Conservation (phyloP, 2,797 vertebrate species). For the Acrossocheilus fasciatus region DNA sequence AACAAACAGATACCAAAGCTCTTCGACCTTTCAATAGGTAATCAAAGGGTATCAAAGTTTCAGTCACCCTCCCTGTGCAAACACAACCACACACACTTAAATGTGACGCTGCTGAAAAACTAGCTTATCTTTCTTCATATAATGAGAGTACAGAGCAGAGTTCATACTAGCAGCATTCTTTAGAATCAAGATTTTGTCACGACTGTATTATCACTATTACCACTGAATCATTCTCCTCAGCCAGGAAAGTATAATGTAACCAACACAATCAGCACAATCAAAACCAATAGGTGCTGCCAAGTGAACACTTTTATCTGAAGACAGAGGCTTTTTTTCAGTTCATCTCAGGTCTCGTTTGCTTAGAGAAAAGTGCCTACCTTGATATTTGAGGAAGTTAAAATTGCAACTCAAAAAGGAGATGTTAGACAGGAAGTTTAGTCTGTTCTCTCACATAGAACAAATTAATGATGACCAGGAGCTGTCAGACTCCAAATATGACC, state of each 20-base stretch:
- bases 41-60: constrained; percentile 31
- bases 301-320: background rate
- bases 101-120: background rate
- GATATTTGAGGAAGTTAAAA: background rate
- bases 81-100: constrained; percentile 5
- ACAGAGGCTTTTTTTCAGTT: background rate
- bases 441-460: background rate
- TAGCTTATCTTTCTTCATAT: background rate
- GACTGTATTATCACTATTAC: constrained; percentile 2
- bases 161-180: background rate
- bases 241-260: background rate
- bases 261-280: constrained; percentile 6
- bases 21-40: background rate
- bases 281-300: background rate
- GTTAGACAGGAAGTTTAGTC: background rate
- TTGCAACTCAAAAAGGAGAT: background rate
- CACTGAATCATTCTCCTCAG: background rate
- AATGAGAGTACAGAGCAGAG: constrained; percentile 2
- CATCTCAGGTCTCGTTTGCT: background rate
- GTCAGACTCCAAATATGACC: background rate
- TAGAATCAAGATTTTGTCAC: constrained; percentile 3
- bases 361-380: background rate
- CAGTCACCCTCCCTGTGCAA: constrained; percentile 35
- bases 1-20: background rate
- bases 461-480: background rate